A percentile compares a stretch with the other conserved stretches of the same genome.
These are phyloP conservation scores for Anser brachyrhynchus DNA, from an alignment of 2,113 vertebrate species.

Conservation along the genomic window DNA sequence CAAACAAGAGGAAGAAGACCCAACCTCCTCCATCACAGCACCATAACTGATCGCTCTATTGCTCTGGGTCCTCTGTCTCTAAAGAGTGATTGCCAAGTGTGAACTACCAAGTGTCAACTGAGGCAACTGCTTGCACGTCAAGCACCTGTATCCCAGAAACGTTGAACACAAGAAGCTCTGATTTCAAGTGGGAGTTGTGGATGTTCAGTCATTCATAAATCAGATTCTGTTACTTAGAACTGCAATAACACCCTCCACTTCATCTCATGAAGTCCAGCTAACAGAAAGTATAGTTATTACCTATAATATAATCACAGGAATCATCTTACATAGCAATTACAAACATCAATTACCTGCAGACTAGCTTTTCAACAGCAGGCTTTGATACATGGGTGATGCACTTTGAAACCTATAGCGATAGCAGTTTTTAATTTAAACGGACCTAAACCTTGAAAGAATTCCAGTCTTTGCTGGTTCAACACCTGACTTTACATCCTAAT, in stretches of 20 bases:
- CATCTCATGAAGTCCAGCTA: background rate
- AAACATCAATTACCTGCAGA: slow-evolving; percentile 25
- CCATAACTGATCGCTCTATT: accelerated
- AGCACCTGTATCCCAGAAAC: slow-evolving; percentile 12
- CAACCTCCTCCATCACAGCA: background rate
- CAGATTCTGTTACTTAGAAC: background rate
- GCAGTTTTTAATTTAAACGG: background rate
- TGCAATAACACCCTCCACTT: background rate
- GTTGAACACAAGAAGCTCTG: background rate
- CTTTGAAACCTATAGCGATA: background rate
- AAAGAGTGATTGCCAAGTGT: background rate
- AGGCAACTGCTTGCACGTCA: background rate
- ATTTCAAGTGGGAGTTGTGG: slow-evolving; percentile 18
- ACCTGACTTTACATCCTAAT: background rate
- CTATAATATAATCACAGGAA: slow-evolving; percentile 12
- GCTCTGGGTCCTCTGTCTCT: background rate
- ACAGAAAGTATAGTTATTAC: slow-evolving; percentile 15
- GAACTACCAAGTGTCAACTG: background rate
- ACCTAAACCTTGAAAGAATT: background rate
- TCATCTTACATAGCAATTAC: slow-evolving; percentile 2
- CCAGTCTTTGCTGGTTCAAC: background rate
- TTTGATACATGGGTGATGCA: background rate
- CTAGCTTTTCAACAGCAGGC: slow-evolving; percentile 3
- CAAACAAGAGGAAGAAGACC: accelerated
- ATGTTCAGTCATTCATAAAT: slow-evolving; percentile 41